Conservation (phyloP, 30 jellyfish, hydroid and myxozoan genomes). For the Chrysaora quinquecirrha region DNA sequence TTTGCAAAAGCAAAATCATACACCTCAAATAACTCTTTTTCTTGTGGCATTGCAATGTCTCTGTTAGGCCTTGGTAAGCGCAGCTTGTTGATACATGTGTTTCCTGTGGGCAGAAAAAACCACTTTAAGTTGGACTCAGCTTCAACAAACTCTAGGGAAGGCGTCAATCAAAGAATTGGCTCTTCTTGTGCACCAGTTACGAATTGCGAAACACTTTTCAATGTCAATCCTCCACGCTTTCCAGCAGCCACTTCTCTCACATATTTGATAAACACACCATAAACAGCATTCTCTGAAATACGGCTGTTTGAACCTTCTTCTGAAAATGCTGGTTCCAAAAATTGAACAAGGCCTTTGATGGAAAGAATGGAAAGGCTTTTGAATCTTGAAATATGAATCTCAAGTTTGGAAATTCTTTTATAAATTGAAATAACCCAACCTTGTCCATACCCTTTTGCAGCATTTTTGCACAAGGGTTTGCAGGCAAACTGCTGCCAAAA, state of each 20-base stretch:
- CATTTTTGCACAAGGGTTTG: not conserved
- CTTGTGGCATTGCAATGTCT: not conserved
- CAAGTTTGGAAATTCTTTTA: not conserved
- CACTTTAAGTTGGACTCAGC: too few species aligned
- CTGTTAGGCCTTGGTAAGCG: not conserved
- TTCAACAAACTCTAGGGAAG: too few species aligned
- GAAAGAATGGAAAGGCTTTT: not conserved
- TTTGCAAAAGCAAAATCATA: not conserved
- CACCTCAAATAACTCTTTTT: not conserved
- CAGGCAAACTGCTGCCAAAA: constrained; percentile 1
- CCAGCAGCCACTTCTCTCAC: constrained; percentile 1
- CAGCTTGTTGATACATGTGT: not conserved
- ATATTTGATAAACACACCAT: not conserved
- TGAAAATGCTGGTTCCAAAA: not conserved
- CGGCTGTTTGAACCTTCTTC: constrained; percentile 6
- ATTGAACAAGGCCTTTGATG: not conserved
- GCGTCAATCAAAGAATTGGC: not conserved
- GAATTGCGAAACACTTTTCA: not conserved
- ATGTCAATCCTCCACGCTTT: not conserved
- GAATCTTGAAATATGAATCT: not conserved
- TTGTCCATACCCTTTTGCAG: constrained; percentile 4
- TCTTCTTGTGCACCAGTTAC: not conserved
- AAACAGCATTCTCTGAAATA: not conserved
- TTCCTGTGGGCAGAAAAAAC: not conserved
- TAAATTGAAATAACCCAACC: not conserved